Conservation (phyloP, 2,888 invertebrate genomes). For the Brenthis hecate region DNA sequence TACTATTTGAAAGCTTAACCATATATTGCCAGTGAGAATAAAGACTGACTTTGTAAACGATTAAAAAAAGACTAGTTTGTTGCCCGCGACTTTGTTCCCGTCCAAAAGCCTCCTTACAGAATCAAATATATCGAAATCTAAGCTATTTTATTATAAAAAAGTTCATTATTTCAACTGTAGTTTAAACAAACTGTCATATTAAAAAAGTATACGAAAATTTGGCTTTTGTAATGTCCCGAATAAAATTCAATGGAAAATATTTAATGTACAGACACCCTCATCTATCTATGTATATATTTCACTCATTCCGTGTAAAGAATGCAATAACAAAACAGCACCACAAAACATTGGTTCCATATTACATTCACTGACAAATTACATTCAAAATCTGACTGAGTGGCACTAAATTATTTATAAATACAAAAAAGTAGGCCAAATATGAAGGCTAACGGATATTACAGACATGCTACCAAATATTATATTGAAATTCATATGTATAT, state of each 20-base stretch:
- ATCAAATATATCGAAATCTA: not conserved
- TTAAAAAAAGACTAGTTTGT: conserved; percentile 23
- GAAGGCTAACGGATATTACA: not conserved
- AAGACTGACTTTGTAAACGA: conserved; percentile 24
- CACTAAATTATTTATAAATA: conserved; percentile 4
- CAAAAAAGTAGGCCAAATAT: conserved; percentile 12
- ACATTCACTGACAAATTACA: conserved; percentile 7
- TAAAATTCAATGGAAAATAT: conserved; percentile 1
- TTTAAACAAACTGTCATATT: not conserved
- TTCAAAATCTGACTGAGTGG: not conserved
- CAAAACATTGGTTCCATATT: conserved; percentile 22
- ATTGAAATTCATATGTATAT: conserved; percentile 7
- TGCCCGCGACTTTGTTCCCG: conserved; percentile 6
- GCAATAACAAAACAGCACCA: conserved; percentile 20
- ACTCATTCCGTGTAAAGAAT: conserved; percentile 9
- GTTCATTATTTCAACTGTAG: not conserved
- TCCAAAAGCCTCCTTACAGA: not conserved
- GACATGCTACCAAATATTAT: not conserved
- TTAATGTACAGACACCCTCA: conserved; percentile 4
- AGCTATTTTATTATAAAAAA: not conserved
- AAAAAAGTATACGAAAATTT: conserved; percentile 9
- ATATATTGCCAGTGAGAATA: conserved; percentile 12
- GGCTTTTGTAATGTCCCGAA: not conserved
- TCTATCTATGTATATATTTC: not conserved
- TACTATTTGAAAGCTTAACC: conserved; percentile 24